A percentile compares a stretch with the other conserved stretches of the same genome.
phyloP scores from a whole-genome alignment of 2,797 vertebrate species.

The Borostomias antarcticus region DNA sequence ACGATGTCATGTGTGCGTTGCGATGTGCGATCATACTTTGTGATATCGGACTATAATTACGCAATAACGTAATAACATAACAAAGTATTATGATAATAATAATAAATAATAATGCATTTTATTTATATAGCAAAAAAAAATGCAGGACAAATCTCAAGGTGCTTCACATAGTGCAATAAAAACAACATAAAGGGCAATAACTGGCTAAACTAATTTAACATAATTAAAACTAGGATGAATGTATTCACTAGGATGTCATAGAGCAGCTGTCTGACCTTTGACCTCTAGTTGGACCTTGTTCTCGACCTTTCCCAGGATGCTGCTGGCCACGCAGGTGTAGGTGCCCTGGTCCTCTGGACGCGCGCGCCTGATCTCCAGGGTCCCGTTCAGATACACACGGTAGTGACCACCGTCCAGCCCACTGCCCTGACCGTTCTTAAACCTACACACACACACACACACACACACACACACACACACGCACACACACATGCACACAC shows the following conservation, averaged over 20 bases:
- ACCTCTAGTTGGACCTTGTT: constrained; percentile 94
- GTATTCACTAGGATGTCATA: too few species aligned
- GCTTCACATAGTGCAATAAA: too few species aligned
- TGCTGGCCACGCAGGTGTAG: constrained; percentile 95
- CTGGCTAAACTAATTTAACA: too few species aligned
- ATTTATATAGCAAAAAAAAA: too few species aligned
- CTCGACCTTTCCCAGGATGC: constrained; percentile 88
- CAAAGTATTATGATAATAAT: too few species aligned
- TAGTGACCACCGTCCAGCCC: constrained; percentile 93
- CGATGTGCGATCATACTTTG: too few species aligned
- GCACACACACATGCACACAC: neutral
- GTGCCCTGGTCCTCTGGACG: constrained; percentile 90
- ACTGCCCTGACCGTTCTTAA: constrained; percentile 97
- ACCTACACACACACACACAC: constrained; percentile 74
- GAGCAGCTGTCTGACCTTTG: constrained; percentile 85
- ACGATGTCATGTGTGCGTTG: too few species aligned
- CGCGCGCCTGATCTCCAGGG: constrained; percentile 87
- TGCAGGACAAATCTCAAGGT: too few species aligned
- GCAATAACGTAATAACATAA: too few species aligned
- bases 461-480: neutral
- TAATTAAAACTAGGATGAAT: neutral
- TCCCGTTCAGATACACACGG: constrained; percentile 87
- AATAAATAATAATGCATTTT: too few species aligned
- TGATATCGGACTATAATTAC: too few species aligned
- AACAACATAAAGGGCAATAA: too few species aligned